phyloP scores from a whole-genome alignment of 2,797 vertebrate species.

The Sibirionetta formosa region DNA sequence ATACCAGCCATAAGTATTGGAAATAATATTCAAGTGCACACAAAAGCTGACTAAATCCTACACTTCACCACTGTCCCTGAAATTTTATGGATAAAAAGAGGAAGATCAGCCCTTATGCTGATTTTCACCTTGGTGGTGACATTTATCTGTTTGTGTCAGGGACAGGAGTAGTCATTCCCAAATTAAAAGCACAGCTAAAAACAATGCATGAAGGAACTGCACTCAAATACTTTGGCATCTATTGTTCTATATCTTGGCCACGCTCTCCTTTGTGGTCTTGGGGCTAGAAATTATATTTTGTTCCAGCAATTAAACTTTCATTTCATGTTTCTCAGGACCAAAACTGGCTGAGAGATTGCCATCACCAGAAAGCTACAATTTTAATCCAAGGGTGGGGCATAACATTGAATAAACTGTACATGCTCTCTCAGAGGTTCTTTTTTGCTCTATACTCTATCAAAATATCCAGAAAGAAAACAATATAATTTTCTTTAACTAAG shows the following conservation, averaged over 20 bases:
- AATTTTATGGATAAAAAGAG: neutral
- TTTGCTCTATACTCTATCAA: neutral
- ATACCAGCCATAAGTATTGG: neutral
- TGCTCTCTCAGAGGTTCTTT: neutral
- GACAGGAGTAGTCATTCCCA: neutral
- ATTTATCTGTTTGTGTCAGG: neutral
- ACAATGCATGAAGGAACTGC: neutral
- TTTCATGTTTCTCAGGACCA: neutral
- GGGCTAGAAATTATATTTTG: slow-evolving; percentile 14
- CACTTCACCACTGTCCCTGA: neutral
- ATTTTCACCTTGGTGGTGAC: neutral
- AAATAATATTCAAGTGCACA: neutral
- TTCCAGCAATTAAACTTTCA: slow-evolving; percentile 22
- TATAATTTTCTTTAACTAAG: neutral
- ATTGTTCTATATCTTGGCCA: slow-evolving; percentile 1
- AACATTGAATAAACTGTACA: neutral
- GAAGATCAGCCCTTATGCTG: neutral
- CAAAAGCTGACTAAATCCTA: neutral
- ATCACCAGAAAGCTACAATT: neutral
- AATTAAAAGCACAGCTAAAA: neutral
- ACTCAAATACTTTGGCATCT: neutral
- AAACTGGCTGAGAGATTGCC: slow-evolving; percentile 13
- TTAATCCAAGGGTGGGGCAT: slow-evolving; percentile 12
- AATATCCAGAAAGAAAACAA: neutral
- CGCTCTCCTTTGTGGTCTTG: slow-evolving; percentile 29